A percentile compares a stretch with the other conserved stretches of the same genome.
Evolutionary conservation across 1,140 invertebrate species (phyloP).

Genomic region (Drosophila ananassae): DNA sequence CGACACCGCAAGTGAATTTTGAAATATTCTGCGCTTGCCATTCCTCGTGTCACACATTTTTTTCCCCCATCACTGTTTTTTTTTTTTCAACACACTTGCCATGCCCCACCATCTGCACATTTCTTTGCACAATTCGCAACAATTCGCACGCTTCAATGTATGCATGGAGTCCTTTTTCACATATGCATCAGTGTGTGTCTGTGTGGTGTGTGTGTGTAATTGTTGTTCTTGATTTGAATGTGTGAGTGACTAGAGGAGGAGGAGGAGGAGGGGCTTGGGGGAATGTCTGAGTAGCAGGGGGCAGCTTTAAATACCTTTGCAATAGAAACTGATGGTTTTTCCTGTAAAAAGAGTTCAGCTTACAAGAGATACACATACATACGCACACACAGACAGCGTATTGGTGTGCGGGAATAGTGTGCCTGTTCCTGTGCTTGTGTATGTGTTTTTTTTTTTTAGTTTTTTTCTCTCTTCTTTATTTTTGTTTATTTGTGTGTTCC

Average conservation of each 20-base stretch:
- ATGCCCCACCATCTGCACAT: background rate
- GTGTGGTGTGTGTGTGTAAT: constrained; percentile 30
- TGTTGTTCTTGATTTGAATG: constrained; percentile 19
- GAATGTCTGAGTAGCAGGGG: constrained; percentile 32
- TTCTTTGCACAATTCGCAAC: constrained; percentile 38
- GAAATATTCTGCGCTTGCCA: constrained; percentile 27
- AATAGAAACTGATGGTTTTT: constrained; percentile 84
- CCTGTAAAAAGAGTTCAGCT: constrained; percentile 83
- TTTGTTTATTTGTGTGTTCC: constrained; percentile 5
- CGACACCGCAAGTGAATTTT: constrained; percentile 45
- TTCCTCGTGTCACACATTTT: background rate
- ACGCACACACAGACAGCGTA: constrained; percentile 53
- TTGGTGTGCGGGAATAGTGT: constrained; percentile 15
- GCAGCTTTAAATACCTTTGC: constrained; percentile 83
- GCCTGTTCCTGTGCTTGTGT: constrained; percentile 21
- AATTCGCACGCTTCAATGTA: constrained; percentile 55
- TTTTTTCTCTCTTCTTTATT: background rate
- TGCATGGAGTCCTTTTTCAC: constrained; percentile 34
- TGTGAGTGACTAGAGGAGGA: constrained; percentile 9
- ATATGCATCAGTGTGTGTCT: constrained; percentile 10
- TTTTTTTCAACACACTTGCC: background rate
- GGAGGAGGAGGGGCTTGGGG: constrained; percentile 1
- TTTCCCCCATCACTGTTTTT: background rate
- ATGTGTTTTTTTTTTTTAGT: background rate
- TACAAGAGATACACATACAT: constrained; percentile 72